Evolutionary conservation across 2,888 invertebrate species (phyloP).

Genomic region (Orchesellides sinensis): DNA sequence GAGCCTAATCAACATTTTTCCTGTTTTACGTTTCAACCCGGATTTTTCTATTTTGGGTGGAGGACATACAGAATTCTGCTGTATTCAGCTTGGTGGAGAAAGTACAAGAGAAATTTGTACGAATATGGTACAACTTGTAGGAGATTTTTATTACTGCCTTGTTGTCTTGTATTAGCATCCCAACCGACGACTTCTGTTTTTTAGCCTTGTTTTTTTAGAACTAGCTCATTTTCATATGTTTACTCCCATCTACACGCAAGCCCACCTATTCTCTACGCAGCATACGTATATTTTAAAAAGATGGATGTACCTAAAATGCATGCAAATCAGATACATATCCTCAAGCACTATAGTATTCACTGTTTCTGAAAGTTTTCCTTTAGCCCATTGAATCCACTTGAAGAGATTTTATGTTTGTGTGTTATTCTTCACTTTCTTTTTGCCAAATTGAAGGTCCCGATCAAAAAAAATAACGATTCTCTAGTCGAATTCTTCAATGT

Average conservation of each 20-base stretch:
- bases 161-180: conserved; percentile 5
- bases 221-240: conserved; percentile 16
- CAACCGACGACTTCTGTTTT: background rate
- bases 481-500: conserved; percentile 34
- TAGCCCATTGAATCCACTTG: conserved; percentile 22
- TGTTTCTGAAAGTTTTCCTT: conserved; percentile 32
- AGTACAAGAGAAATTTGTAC: no score
- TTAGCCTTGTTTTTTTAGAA: no score
- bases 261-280: no score
- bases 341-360: background rate
- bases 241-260: background rate
- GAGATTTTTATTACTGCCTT: background rate
- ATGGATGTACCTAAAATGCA: no score
- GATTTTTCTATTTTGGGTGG: no score
- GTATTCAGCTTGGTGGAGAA: no score
- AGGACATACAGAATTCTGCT: no score
- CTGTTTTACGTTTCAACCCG: background rate
- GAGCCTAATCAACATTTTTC: conserved; percentile 13
- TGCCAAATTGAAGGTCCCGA: conserved; percentile 36
- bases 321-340: conserved; percentile 17
- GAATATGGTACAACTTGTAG: no score
- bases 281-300: no score
- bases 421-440: conserved; percentile 22
- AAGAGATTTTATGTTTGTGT: background rate
- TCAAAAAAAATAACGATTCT: conserved; percentile 49